These are phyloP conservation scores for Cryptocephalus primarius DNA, from an alignment of 2,888 invertebrate species.

Conservation along the genomic window DNA sequence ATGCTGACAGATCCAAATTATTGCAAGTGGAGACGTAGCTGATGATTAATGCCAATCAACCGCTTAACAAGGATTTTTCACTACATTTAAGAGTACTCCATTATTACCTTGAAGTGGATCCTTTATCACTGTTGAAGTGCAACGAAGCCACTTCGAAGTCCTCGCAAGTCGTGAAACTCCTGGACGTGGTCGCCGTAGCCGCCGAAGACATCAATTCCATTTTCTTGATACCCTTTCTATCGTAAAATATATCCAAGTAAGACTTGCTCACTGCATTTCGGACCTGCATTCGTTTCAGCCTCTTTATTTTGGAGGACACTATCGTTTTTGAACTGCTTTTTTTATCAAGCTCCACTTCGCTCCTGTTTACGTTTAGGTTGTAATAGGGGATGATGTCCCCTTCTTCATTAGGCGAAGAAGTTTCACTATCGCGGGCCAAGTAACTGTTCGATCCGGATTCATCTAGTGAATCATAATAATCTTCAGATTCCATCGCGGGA, in stretches of 20 bases:
- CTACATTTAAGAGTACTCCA: neutral
- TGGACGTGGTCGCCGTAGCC: constrained; percentile 4
- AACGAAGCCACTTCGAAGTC: constrained; percentile 5
- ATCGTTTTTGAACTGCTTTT: constrained; percentile 2
- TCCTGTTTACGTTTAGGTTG: constrained; percentile 6
- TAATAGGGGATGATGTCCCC: constrained; percentile 11
- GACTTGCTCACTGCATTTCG: constrained; percentile 3
- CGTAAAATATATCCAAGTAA: constrained; percentile 12
- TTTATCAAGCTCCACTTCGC: constrained; percentile 6
- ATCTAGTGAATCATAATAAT: constrained; percentile 13
- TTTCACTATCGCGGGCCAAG: neutral
- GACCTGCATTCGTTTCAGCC: neutral
- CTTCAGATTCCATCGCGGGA: constrained; percentile 8
- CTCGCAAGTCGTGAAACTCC: constrained; percentile 6
- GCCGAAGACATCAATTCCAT: neutral
- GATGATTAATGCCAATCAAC: neutral
- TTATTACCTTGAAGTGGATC: constrained; percentile 3
- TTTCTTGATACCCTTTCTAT: neutral
- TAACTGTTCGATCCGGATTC: constrained; percentile 6
- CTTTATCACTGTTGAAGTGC: constrained; percentile 2
- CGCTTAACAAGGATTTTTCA: too few species aligned
- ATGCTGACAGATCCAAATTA: constrained; percentile 1
- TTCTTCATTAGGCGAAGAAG: neutral
- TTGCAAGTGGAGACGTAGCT: neutral
- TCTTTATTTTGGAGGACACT: neutral